These are phyloP conservation scores for Steatocranus sp. DNA, from an alignment of 2,797 vertebrate species.

Conservation along the genomic window DNA sequence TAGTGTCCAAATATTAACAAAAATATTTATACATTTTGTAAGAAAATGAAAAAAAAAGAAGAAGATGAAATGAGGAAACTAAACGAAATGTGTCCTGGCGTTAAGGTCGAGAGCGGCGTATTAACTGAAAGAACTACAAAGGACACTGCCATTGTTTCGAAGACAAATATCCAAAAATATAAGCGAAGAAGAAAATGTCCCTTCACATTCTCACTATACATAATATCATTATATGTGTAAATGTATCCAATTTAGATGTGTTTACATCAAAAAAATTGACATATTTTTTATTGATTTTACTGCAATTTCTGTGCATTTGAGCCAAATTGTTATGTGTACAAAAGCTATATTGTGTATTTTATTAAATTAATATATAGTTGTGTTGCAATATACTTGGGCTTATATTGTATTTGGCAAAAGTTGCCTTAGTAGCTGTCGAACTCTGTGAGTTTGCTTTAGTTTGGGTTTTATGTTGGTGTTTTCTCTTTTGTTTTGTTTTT, in stretches of 20 bases:
- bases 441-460: constrained; percentile 98
- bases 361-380: constrained; percentile 99
- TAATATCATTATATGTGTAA: constrained; percentile 97
- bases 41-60: constrained; percentile 33
- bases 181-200: constrained; percentile 84
- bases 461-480: constrained; percentile 68
- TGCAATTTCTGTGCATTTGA: constrained; percentile 99
- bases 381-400: constrained; percentile 99
- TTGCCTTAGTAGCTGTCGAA: constrained; percentile 99
- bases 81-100: constrained; percentile 59
- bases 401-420: constrained; percentile 99
- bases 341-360: constrained; percentile 99
- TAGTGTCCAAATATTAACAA: constrained; percentile 81
- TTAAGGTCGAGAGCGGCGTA: constrained; percentile 47
- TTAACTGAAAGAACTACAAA: constrained; percentile 72
- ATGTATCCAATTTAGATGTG: constrained; percentile 99
- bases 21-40: constrained; percentile 82
- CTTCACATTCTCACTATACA: constrained; percentile 91
- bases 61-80: constrained; percentile 51
- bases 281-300: constrained; percentile 99
- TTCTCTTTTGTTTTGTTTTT: constrained; percentile 51
- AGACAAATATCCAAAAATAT: constrained; percentile 63
- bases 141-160: constrained; percentile 94
- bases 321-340: constrained; percentile 99
- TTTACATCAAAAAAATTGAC: constrained; percentile 93